A percentile compares a stretch with the other conserved stretches of the same genome.
Conservation (phyloP, 2,113 vertebrate genomes). For the Heptranchias perlo region DNA sequence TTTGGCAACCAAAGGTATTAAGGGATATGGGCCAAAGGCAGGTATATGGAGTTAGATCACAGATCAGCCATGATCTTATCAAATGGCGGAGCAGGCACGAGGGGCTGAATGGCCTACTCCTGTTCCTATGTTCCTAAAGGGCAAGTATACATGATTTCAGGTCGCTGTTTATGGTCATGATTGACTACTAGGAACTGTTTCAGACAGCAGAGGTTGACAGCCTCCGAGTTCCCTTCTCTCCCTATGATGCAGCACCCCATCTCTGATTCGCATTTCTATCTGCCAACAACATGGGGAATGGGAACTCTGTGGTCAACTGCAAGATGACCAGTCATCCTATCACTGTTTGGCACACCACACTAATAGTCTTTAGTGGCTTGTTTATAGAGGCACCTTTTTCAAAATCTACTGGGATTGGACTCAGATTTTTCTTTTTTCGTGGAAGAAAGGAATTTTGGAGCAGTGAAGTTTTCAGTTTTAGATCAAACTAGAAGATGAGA, state of each 20-base stretch:
- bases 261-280: no score
- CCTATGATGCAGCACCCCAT: background rate
- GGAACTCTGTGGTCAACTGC: no score
- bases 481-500: background rate
- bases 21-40: no score
- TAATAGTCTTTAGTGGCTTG: background rate
- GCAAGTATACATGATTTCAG: no score
- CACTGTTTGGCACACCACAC: background rate
- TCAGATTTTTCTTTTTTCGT: background rate
- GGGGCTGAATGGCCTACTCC: no score
- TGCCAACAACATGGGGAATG: background rate
- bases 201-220: background rate
- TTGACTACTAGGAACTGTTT: background rate
- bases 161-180: background rate
- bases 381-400: background rate
- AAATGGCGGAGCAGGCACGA: no score
- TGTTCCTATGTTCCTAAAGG: no score
- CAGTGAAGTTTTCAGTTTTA: background rate
- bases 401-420: background rate
- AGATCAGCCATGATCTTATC: no score
- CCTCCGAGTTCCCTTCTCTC: background rate
- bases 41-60: no score
- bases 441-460: background rate
- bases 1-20: no score
- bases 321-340: no score